Base-by-base conservation (phyloP, 2,797 vertebrate species). In the Malacoraja senta region DNA sequence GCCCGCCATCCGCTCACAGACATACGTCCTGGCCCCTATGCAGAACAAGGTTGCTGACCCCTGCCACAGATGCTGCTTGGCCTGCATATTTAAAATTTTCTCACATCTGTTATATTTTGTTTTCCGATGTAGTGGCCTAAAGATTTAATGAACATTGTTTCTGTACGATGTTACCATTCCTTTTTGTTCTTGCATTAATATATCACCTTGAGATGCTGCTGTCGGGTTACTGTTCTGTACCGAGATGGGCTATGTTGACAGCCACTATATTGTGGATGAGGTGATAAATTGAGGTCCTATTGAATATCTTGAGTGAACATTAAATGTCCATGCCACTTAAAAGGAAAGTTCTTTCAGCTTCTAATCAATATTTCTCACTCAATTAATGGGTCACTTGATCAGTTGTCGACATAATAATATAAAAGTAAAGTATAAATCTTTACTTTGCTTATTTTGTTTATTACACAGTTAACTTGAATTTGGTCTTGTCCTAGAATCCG, bases 401-500 rank as follows among this genome's bases (percentile, higher is more conserved):
- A 24, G 65, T 88, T 65, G 63, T 53, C 44, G 44, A 53, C 44
- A 53, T 53, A 6, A 53, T 53, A 6, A 53, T 53, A 53, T 53
- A 53, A 53, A 53, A 53, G 44, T 53, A 53, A 53, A 58, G 13
- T 58, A 21, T 24, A 9, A 21, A 32, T 65, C 17, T 74, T 74
- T 61, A 65, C 38, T 93, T 29, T 93, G 76, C 94, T 2, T 93
- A 93, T 7, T 72, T 29, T 7, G 13, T 76, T 58, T 68, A 29
- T 92, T 84, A 35, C 21, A 84, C 26, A 65, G 80, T 71, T 74
- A 13, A 71, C 35, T 93, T 72, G 24, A 91, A 74, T 91, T 65
- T 71, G 71, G 53, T 77, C 94, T 94, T 93, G 63, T 95, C 96
- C 93, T 95, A 99, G 99, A 99, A 99, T 95, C 99, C 99, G 95